Evolutionary conservation across 2,888 invertebrate genomes (phyloP).

Genomic region (Spicauda simplicius): DNA sequence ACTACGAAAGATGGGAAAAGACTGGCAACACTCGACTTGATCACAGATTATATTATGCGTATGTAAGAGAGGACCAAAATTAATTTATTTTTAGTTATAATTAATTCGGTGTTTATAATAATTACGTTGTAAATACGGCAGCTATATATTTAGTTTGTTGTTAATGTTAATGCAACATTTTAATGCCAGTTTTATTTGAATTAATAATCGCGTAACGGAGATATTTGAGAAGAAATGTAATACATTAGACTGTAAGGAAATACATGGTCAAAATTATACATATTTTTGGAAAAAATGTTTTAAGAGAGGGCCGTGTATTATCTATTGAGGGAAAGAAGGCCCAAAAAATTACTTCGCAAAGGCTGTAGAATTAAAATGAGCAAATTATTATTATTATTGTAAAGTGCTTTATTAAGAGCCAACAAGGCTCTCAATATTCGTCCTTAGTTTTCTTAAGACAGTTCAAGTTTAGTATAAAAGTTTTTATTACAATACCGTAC

Average conservation of each 20-base stretch:
- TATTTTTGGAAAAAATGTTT: conserved; percentile 32
- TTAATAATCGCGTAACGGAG: conserved; percentile 22
- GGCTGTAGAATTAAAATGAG: background rate
- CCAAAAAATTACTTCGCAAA: background rate
- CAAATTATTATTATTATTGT: background rate
- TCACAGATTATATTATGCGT: conserved; percentile 1
- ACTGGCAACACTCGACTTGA: background rate
- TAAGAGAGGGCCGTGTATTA: background rate
- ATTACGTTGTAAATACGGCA: conserved; percentile 67
- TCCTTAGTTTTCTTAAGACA: background rate
- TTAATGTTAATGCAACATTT: conserved; percentile 46
- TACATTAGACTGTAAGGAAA: conserved; percentile 21
- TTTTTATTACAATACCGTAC: too few relatives aligned
- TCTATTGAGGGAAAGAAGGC: background rate
- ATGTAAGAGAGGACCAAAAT: conserved; percentile 48
- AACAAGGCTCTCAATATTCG: background rate
- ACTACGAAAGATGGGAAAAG: background rate
- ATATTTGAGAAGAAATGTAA: conserved; percentile 29
- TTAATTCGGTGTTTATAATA: conserved; percentile 42
- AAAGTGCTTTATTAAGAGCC: background rate
- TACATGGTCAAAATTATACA: conserved; percentile 4
- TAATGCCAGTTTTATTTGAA: conserved; percentile 39
- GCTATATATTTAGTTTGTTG: conserved; percentile 57
- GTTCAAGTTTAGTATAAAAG: background rate
- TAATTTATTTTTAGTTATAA: conserved; percentile 46